phyloP scores from a whole-genome alignment of 1,140 invertebrate species.

The Macrostomum lignano region DNA sequence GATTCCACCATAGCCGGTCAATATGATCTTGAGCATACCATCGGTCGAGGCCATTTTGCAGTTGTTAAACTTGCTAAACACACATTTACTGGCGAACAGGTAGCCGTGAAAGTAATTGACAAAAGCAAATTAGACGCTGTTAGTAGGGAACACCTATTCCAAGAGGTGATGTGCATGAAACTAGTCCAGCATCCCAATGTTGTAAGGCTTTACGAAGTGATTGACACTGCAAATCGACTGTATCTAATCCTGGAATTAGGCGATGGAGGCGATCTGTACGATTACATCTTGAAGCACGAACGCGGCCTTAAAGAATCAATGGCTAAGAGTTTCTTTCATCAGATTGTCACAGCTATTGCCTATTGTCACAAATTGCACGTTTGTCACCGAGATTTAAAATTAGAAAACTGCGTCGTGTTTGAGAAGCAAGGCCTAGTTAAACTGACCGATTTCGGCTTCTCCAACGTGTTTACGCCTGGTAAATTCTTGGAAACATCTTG shows the following conservation, averaged over 20 bases:
- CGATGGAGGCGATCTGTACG: constrained; percentile 94
- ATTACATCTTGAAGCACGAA: constrained; percentile 85
- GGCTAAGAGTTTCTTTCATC: constrained; percentile 63
- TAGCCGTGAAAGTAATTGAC: constrained; percentile 60
- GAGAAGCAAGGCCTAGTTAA: constrained; percentile 85
- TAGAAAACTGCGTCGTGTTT: constrained; percentile 95
- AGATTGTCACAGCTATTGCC: constrained; percentile 81
- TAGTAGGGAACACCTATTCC: constrained; percentile 78
- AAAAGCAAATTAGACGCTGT: constrained; percentile 85
- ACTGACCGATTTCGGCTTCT: constrained; percentile 95
- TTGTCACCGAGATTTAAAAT: constrained; percentile 77
- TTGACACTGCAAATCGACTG: constrained; percentile 51
- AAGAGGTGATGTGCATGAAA: constrained; percentile 85
- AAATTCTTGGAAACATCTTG: constrained; percentile 92
- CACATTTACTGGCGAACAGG: constrained; percentile 96
- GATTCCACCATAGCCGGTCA: constrained; percentile 69
- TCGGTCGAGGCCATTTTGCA: constrained; percentile 61
- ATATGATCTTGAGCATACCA: constrained; percentile 74
- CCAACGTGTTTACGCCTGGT: constrained; percentile 66
- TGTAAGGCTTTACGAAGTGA: constrained; percentile 85
- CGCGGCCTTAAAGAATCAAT: constrained; percentile 35
- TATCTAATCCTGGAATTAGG: constrained; percentile 69
- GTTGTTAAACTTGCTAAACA: constrained; percentile 90
- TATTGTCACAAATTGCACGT: constrained; percentile 85
- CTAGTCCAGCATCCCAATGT: constrained; percentile 92